Base-by-base conservation (phyloP, 2,113 vertebrate species). In the Ammodytes dubius region DNA sequence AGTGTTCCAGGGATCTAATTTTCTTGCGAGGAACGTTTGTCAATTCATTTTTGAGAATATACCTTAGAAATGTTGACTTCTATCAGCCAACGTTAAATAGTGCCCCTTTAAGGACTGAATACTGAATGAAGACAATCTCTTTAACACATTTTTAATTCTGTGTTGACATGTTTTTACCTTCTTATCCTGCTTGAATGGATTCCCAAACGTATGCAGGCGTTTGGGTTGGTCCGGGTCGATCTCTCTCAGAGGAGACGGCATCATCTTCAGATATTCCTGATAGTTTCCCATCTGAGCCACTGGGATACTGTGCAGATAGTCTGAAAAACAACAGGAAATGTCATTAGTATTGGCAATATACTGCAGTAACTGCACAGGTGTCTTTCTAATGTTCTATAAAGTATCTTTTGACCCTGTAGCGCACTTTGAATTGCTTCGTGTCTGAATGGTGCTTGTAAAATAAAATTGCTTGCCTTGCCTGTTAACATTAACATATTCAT, bases 231-330 rank as follows among this genome's bases (percentile, higher is more conserved):
- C 98, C 11, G 97, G 96, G 91, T 99, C 98, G n/a, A 98, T 95
- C 89, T 99, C 98, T 89, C 98, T 95, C 63, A 99, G 91, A 0
- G 98, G 98, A 74, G 97, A 97, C 59, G 96, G 96, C 92, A 97
- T 94, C 92, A 97, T 96, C 90, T 98, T 98, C 3, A 99, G 94
- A 87, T 96, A 99, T 70, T 99, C 98, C 88, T 99, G 98, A 88
- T 99, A 99, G 92, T 99, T 99, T 70, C 98, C 98, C 98, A 99
- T 99, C 94, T 99, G 97, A 86, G 96, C 96, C 91, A 98, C 97
- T 74, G 98, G 97, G 70, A 99, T 96, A 17, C 97, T 99, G 91
- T 99, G 98, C 80, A 98, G 94, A 91, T 97, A 97, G 89, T 99
- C 98, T 99, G 68, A 76, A 49, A 27, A 83, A 74, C 6, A 14